Evolutionary conservation across 2,113 vertebrate species (phyloP), one percentile per base, ranked within the genome.

Genomic region (Pterophyllum scalare): DNA sequence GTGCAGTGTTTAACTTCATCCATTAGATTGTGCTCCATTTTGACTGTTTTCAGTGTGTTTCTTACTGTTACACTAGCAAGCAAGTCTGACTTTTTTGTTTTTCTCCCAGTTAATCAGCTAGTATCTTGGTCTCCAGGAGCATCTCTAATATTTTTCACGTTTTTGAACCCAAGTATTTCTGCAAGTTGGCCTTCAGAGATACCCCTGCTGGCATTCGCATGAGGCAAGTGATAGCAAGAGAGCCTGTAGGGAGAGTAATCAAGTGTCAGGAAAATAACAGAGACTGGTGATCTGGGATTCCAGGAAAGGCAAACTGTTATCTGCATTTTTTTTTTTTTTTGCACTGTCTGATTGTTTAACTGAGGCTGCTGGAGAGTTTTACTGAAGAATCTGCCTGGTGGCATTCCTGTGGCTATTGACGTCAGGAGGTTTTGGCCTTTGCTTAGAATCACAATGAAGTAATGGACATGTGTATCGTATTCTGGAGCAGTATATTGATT

Each of bases 321-420:
- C 92, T 91, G 52, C 58, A 46, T 75, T 84, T 91, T 33, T 33
- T 33, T 6, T 33, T 33, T 33, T 88, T 91, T 92, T 81, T 77
- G 92, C 88, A 92, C 94, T 91, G 91, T 93, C 85, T 79, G 83
- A 28, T 88, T 93, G 92, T 94, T 94, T 90, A 87, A 90, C 89
- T 82, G 79, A 86, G 82, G 78, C 80, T 86, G 84, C 81, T 12
- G 49, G 85, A 89, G 88, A 85, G 84, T 89, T 87, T 35, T 20
- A 80, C 43, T 9, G 84, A 93, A 89, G 91, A 94, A 94, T 94
- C 92, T 35, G 93, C 92, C 87, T 87, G 89, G 92, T 94, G 93
- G 91, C 94, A 94, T 93, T 94, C 93, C 92, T 93, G 93, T 88
- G 93, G 94, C 82, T 1, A 75, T 65, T 91, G 92, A 94, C 87